These are phyloP conservation scores for Arbacia lixula DNA, from an alignment of 53 echinoderm and acorn worm genomes.

Conservation along the genomic window DNA sequence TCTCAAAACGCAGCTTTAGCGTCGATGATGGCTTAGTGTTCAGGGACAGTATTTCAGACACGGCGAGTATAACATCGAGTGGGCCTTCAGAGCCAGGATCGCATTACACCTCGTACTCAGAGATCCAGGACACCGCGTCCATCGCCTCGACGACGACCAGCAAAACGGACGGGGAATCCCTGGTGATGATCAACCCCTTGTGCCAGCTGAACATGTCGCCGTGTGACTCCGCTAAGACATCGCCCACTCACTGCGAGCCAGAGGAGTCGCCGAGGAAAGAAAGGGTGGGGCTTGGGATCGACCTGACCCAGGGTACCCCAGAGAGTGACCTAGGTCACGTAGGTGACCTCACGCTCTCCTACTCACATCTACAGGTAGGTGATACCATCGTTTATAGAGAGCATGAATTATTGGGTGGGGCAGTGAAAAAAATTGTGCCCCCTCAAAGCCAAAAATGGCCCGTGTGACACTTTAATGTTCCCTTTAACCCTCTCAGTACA, in stretches of 20 bases:
- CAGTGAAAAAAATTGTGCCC: too few species aligned
- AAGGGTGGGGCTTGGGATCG: conserved; percentile 60
- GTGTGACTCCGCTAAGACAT: conserved; percentile 51
- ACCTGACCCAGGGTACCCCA: conserved; percentile 80
- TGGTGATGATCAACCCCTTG: conserved; percentile 66
- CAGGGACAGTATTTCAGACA: conserved; percentile 63
- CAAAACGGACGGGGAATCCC: conserved; percentile 47
- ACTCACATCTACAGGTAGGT: conserved; percentile 52
- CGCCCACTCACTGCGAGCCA: conserved; percentile 5
- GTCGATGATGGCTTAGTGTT: conserved; percentile 68
- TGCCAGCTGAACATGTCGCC: conserved; percentile 49
- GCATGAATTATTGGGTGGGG: too few species aligned
- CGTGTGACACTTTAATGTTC: too few species aligned
- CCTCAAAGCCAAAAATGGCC: too few species aligned
- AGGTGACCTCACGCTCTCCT: conserved; percentile 37
- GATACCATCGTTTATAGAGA: too few species aligned
- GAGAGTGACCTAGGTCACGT: conserved; percentile 53
- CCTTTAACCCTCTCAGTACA: too few species aligned
- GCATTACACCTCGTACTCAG: conserved; percentile 20
- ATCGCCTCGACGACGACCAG: neutral
- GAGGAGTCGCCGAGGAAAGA: conserved; percentile 45
- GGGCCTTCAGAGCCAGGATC: conserved; percentile 46
- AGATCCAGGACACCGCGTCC: conserved; percentile 30
- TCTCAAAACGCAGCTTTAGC: conserved; percentile 72
- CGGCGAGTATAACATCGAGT: conserved; percentile 64